Evolutionary conservation across 1,140 invertebrate species (phyloP).

Genomic region (Drosophila repleta): DNA sequence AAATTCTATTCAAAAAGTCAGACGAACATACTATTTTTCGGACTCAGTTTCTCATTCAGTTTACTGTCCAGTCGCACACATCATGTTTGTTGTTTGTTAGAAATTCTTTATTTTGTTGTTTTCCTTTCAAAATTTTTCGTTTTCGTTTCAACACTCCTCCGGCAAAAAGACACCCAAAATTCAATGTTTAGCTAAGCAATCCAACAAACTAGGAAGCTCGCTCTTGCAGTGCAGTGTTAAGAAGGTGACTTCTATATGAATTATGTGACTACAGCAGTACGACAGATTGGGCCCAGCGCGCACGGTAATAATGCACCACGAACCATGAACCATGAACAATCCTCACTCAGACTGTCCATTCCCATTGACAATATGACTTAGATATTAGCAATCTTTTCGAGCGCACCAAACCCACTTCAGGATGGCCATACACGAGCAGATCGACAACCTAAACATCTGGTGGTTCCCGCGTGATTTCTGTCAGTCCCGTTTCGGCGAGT

Average conservation of each 20-base stretch:
- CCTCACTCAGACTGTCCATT: not conserved
- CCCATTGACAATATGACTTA: not conserved
- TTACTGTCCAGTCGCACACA: slow-evolving; percentile 58
- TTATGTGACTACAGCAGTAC: slow-evolving; percentile 60
- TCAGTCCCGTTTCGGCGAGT: slow-evolving; percentile 76
- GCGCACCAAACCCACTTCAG: slow-evolving; percentile 16
- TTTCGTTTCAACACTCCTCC: slow-evolving; percentile 55
- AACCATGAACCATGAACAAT: too few species aligned
- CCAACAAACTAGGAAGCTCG: slow-evolving; percentile 30
- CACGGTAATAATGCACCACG: slow-evolving; percentile 41
- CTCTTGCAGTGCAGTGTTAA: slow-evolving; percentile 62
- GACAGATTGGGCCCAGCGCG: slow-evolving; percentile 36
- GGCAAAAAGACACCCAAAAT: slow-evolving; percentile 61
- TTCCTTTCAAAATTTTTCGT: slow-evolving; percentile 61
- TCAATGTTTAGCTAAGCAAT: slow-evolving; percentile 67
- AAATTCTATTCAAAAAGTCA: too few species aligned
- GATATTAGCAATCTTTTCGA: slow-evolving; percentile 34
- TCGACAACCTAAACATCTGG: slow-evolving; percentile 80
- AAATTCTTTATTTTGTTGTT: slow-evolving; percentile 67
- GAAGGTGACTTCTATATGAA: slow-evolving; percentile 45
- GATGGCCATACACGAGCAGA: slow-evolving; percentile 78
- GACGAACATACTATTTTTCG: too few species aligned
- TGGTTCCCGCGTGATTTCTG: slow-evolving; percentile 80
- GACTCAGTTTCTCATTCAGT: slow-evolving; percentile 35
- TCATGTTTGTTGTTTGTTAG: slow-evolving; percentile 75